Percentiles rank a stretch among this genome's conserved stretches.
phyloP scores from a whole-genome alignment of 2,797 vertebrate species.

The Lacerta viridis region DNA sequence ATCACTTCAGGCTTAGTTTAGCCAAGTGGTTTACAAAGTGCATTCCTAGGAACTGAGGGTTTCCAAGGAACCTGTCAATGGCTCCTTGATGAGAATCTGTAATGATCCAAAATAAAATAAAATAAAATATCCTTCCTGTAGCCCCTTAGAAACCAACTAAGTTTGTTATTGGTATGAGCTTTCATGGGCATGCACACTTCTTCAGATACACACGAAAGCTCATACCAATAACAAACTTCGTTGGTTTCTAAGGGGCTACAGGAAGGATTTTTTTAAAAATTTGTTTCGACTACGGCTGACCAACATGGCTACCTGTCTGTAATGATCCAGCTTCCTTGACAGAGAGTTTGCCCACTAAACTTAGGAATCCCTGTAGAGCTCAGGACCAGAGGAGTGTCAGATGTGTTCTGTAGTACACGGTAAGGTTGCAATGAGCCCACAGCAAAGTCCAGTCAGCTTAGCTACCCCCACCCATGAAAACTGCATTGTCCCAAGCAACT shows the following conservation, averaged over 20 bases:
- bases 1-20: background rate
- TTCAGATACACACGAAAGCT: too few relatives aligned
- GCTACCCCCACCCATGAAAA: background rate
- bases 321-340: background rate
- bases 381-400: background rate
- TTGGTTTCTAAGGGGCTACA: too few relatives aligned
- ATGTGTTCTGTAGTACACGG: background rate
- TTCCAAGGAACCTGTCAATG: background rate
- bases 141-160: too few relatives aligned
- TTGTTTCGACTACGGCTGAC: too few relatives aligned
- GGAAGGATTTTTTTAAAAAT: too few relatives aligned
- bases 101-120: too few relatives aligned
- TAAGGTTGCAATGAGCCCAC: background rate
- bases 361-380: background rate
- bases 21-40: background rate
- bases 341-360: background rate
- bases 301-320: background rate
- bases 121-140: too few relatives aligned
- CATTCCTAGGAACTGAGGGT: background rate
- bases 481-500: background rate
- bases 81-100: background rate
- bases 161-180: too few relatives aligned
- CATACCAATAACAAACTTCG: too few relatives aligned
- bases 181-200: too few relatives aligned
- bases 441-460: background rate